Conservation (phyloP, 2,113 vertebrate genomes). For the Coreoperca whiteheadi region DNA sequence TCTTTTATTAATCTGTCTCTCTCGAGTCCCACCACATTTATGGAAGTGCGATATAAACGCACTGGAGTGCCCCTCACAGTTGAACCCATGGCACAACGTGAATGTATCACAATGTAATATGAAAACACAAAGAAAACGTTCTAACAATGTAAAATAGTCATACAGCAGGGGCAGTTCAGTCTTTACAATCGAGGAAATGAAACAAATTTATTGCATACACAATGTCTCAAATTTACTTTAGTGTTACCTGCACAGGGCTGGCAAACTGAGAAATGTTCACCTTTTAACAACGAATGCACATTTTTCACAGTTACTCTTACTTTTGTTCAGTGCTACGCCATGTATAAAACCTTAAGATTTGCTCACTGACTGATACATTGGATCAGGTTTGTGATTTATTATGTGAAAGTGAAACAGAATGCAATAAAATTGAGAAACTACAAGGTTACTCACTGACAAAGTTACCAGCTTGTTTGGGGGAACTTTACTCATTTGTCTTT, state of each 20-base stretch:
- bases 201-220: constrained; percentile 70
- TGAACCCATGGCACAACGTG: constrained; percentile 1
- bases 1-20: not conserved
- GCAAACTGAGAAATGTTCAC: constrained; percentile 17
- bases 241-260: not conserved
- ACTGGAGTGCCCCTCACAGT: not conserved
- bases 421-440: constrained; percentile 26
- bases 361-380: not conserved
- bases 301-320: constrained; percentile 17
- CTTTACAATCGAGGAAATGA: constrained; percentile 46
- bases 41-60: not conserved
- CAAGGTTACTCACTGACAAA: constrained; percentile 2
- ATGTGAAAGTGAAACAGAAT: constrained; percentile 22
- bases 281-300: constrained; percentile 24
- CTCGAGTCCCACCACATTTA: not conserved
- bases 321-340: not conserved
- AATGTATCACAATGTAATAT: constrained; percentile 33
- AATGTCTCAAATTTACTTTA: constrained; percentile 35
- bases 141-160: constrained; percentile 17
- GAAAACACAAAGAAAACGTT: constrained; percentile 23
- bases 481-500: not conserved
- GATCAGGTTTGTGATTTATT: not conserved
- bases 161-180: constrained; percentile 21
- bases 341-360: constrained; percentile 26
- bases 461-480: not conserved